phyloP scores from a whole-genome alignment of 2,888 invertebrate species.

The Brassicogethes aeneus region DNA sequence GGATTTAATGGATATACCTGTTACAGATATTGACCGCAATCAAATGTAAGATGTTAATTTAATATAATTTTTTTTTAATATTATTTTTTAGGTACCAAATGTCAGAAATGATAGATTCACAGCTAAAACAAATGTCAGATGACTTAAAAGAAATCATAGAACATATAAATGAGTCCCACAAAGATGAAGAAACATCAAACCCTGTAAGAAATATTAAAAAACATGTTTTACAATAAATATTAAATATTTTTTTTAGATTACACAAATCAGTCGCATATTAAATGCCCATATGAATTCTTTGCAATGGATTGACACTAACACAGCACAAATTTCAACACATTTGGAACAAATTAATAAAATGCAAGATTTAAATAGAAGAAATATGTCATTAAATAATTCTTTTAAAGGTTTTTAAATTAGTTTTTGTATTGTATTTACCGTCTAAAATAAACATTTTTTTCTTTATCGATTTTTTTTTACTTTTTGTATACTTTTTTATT shows the following conservation, averaged over 20 bases:
- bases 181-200: slow-evolving; percentile 73
- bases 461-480: background rate
- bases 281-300: slow-evolving; percentile 95
- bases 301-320: slow-evolving; percentile 88
- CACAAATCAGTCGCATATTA: slow-evolving; percentile 86
- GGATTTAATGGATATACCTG: slow-evolving; percentile 57
- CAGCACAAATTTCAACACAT: slow-evolving; percentile 65
- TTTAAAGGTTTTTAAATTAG: slow-evolving; percentile 13
- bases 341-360: slow-evolving; percentile 76
- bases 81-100: slow-evolving; percentile 60
- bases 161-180: slow-evolving; percentile 82
- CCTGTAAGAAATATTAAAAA: slow-evolving; percentile 53
- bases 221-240: slow-evolving; percentile 3
- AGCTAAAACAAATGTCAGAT: slow-evolving; percentile 88
- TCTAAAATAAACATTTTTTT: background rate
- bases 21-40: slow-evolving; percentile 80
- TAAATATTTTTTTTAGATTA: slow-evolving; percentile 50
- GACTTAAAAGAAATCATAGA: slow-evolving; percentile 93
- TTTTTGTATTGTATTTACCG: slow-evolving; percentile 1
- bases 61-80: slow-evolving; percentile 3
- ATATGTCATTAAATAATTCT: slow-evolving; percentile 33
- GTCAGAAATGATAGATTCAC: slow-evolving; percentile 85
- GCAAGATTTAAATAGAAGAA: slow-evolving; percentile 66
- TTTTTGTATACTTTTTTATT: background rate
- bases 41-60: slow-evolving; percentile 55